A percentile compares a stretch with the other conserved stretches of the same genome.
Conservation (phyloP, 2,888 invertebrate species). For the Vesta saturnalis region DNA sequence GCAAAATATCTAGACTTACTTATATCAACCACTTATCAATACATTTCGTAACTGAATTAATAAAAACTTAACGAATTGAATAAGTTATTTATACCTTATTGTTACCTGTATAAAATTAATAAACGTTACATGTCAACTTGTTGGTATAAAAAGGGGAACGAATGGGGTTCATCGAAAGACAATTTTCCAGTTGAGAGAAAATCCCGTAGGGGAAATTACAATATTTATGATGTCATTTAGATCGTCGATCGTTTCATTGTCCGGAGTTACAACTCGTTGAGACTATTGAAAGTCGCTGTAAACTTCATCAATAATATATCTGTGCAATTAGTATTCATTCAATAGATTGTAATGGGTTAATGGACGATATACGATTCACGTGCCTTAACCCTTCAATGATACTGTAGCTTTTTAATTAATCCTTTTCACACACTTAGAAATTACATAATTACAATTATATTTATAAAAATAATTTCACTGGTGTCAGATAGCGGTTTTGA, state of each 20-base stretch:
- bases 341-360: conserved; percentile 30
- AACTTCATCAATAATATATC: conserved; percentile 58
- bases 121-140: conserved; percentile 13
- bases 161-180: conserved; percentile 41
- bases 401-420: conserved; percentile 14
- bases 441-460: too few species aligned
- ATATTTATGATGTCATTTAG: conserved; percentile 61
- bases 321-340: conserved; percentile 56
- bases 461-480: background rate
- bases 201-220: conserved; percentile 55
- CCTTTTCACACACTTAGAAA: too few species aligned
- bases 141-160: conserved; percentile 31
- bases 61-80: too few species aligned
- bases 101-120: background rate
- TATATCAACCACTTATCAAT: too few species aligned
- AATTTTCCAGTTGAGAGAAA: conserved; percentile 46
- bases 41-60: too few species aligned
- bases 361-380: conserved; percentile 37
- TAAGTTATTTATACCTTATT: background rate
- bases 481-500: background rate
- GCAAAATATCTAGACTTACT: too few species aligned
- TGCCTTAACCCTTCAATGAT: conserved; percentile 14
- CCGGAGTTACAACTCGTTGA: conserved; percentile 51
- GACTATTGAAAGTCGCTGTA: conserved; percentile 52
- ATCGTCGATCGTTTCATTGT: conserved; percentile 55